Evolutionary conservation across 2,113 vertebrate species (phyloP).

Genomic region (Oryzias javanicus): DNA sequence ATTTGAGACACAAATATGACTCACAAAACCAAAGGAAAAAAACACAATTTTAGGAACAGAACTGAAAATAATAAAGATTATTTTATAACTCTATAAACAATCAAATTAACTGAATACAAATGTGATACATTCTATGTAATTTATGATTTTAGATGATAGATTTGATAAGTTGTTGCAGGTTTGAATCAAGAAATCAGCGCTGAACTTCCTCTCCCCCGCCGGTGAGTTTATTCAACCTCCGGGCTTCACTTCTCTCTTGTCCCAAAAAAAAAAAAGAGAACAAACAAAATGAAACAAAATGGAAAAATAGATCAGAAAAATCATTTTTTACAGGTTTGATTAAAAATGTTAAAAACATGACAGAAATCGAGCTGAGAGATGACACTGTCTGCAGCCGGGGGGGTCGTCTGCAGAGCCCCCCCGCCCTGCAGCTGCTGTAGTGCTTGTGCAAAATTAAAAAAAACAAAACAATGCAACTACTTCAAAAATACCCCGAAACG

Average conservation of each 20-base stretch:
- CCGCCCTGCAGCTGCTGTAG: constrained; percentile 37
- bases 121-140: no score
- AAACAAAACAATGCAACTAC: constrained; percentile 30
- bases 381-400: constrained; percentile 32
- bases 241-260: constrained; percentile 70
- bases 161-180: neutral
- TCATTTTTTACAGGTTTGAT: constrained; percentile 77
- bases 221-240: constrained; percentile 79
- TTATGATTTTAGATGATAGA: no score
- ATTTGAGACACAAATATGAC: neutral
- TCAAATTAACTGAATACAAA: no score
- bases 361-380: constrained; percentile 47
- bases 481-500: constrained; percentile 21
- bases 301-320: constrained; percentile 70
- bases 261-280: constrained; percentile 76
- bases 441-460: constrained; percentile 75
- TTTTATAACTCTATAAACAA: no score
- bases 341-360: constrained; percentile 45
- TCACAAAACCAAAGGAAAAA: neutral
- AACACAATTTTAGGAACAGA: neutral
- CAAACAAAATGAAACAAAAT: constrained; percentile 79
- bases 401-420: neutral
- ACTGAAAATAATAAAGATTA: neutral
- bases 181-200: constrained; percentile 36
- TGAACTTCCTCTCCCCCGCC: constrained; percentile 71